phyloP scores from a whole-genome alignment of 2,888 invertebrate genomes.

The Aleiodes leptofemur region DNA sequence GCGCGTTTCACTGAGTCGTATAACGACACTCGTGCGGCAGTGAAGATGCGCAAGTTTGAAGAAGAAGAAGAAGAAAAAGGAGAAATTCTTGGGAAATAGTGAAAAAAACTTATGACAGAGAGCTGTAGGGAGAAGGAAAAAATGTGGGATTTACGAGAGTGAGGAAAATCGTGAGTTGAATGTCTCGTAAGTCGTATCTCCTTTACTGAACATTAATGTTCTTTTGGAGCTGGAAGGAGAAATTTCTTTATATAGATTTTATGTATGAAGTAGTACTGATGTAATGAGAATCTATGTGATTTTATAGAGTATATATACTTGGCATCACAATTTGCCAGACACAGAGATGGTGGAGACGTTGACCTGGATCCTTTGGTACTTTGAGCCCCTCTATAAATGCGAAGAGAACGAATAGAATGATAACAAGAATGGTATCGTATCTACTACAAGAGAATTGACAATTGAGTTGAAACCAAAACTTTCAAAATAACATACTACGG shows the following conservation, averaged over 20 bases:
- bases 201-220: constrained; percentile 17
- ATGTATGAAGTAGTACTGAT: constrained; percentile 21
- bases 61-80: not conserved
- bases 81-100: not conserved
- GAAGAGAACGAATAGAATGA: constrained; percentile 6
- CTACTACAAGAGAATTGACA: constrained; percentile 6
- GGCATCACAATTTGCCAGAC: constrained; percentile 7
- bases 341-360: not conserved
- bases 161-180: constrained; percentile 24
- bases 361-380: constrained; percentile 27
- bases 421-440: constrained; percentile 4
- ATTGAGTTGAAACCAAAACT: not conserved
- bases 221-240: not conserved
- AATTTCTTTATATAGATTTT: not conserved
- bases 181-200: constrained; percentile 6
- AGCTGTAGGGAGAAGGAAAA: not conserved
- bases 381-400: not conserved
- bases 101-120: constrained; percentile 16
- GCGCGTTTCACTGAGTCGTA: constrained; percentile 3
- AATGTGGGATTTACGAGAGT: constrained; percentile 8
- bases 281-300: constrained; percentile 26
- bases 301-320: not conserved
- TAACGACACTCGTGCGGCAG: constrained; percentile 23
- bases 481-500: not conserved
- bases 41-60: not conserved